Percentiles rank a stretch among this genome's conserved stretches.
Evolutionary conservation across 2,797 vertebrate species (phyloP).

Genomic region (Microhierax caerulescens): DNA sequence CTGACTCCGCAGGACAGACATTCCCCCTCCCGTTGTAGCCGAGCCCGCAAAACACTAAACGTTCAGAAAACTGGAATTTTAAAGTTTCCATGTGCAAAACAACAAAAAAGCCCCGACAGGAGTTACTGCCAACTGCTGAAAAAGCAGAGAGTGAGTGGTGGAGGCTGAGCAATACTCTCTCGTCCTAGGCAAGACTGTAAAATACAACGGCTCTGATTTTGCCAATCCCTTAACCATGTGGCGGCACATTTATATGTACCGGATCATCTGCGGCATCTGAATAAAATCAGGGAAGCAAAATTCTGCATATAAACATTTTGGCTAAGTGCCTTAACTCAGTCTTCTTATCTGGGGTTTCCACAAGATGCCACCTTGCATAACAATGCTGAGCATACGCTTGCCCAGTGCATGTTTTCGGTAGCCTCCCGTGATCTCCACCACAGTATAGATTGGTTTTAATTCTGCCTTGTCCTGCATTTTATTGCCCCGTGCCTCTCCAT

Average conservation of each 20-base stretch:
- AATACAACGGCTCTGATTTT: slow-evolving; percentile 58
- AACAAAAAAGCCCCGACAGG: slow-evolving; percentile 55
- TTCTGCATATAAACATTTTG: slow-evolving; percentile 71
- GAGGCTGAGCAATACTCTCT: slow-evolving; percentile 52
- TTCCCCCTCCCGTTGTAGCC: background rate
- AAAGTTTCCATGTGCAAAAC: slow-evolving; percentile 57
- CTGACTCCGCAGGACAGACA: slow-evolving; percentile 44
- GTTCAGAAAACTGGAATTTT: background rate
- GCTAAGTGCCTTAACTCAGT: slow-evolving; percentile 57
- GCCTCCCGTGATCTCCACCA: background rate
- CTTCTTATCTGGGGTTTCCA: slow-evolving; percentile 64
- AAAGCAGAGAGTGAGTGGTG: slow-evolving; percentile 46
- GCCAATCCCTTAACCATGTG: slow-evolving; percentile 59
- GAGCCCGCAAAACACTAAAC: background rate
- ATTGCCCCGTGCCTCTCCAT: background rate
- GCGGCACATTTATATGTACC: slow-evolving; percentile 53
- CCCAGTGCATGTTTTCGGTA: background rate
- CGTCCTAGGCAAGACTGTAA: slow-evolving; percentile 51
- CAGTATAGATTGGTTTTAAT: background rate
- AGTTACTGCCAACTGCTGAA: slow-evolving; percentile 59
- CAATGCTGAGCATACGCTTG: slow-evolving; percentile 41
- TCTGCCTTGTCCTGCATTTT: background rate
- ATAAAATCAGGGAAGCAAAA: slow-evolving; percentile 70
- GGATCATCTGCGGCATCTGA: slow-evolving; percentile 65
- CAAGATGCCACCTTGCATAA: slow-evolving; percentile 60